phyloP scores from a whole-genome alignment of 2,888 invertebrate species.

The Poecilus cupreus region DNA sequence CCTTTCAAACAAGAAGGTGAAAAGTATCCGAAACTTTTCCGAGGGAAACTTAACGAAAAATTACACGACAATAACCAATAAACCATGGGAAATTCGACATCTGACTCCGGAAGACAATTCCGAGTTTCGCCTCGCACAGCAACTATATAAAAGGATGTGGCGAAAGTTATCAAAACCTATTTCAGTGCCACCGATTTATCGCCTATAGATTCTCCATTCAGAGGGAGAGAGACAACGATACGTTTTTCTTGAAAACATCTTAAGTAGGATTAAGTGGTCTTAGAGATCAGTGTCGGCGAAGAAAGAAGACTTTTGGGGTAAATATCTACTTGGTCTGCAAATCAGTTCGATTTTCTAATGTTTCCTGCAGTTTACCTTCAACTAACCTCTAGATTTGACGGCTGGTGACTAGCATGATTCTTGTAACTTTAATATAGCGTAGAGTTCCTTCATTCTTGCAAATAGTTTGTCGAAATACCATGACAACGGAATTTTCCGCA shows the following conservation, averaged over 20 bases:
- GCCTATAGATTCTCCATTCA: slow-evolving; percentile 46
- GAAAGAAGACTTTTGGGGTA: not conserved
- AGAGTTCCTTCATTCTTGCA: not conserved
- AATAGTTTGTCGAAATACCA: not conserved
- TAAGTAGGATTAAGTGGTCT: slow-evolving; percentile 64
- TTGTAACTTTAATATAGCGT: too few relatives aligned
- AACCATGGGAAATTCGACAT: slow-evolving; percentile 59
- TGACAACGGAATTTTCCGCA: not conserved
- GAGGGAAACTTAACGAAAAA: slow-evolving; percentile 51
- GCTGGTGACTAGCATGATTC: too few relatives aligned
- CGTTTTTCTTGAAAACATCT: slow-evolving; percentile 64
- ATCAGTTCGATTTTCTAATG: too few relatives aligned
- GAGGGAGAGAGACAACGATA: slow-evolving; percentile 51
- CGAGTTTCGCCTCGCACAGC: not conserved
- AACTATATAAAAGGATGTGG: not conserved
- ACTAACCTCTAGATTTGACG: too few relatives aligned
- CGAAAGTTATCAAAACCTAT: slow-evolving; percentile 42
- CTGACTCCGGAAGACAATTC: slow-evolving; percentile 48
- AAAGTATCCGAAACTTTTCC: slow-evolving; percentile 44
- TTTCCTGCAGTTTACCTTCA: too few relatives aligned
- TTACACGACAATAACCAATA: slow-evolving; percentile 59
- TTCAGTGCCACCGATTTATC: slow-evolving; percentile 53
- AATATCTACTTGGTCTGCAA: too few relatives aligned
- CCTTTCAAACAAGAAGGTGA: slow-evolving; percentile 45
- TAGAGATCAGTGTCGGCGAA: slow-evolving; percentile 48